Percentiles rank a stretch among this genome's conserved stretches.
These are phyloP conservation scores for Crocodylus rhombifer DNA, from an alignment of 2,797 vertebrate species.

Conservation along the genomic window DNA sequence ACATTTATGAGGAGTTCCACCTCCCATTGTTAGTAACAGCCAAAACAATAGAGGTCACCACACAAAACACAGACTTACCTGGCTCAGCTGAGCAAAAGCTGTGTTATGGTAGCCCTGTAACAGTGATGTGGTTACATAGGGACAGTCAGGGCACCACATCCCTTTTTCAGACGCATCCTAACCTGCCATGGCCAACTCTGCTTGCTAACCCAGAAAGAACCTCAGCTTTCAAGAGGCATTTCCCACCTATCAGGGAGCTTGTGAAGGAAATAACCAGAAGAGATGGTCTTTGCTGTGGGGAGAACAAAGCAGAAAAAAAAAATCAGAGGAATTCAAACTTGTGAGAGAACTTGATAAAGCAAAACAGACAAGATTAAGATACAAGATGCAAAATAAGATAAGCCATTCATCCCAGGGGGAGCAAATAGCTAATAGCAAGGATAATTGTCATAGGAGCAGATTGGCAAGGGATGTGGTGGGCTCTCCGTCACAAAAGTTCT, in stretches of 20 bases:
- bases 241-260: background rate
- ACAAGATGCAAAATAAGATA: background rate
- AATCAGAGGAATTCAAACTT: background rate
- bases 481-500: background rate
- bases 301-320: background rate
- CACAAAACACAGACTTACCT: no score
- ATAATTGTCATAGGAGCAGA: conserved; percentile 15
- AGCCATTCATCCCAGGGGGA: background rate
- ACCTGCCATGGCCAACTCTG: background rate
- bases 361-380: no score
- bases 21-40: no score
- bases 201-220: background rate
- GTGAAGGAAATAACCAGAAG: background rate
- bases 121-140: background rate
- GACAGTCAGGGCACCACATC: background rate
- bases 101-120: no score
- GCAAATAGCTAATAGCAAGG: background rate
- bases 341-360: background rate
- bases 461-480: background rate
- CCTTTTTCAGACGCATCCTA: background rate
- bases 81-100: no score
- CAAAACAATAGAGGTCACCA: no score
- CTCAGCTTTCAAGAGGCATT: background rate
- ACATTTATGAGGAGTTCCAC: no score
- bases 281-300: background rate